These are phyloP conservation scores for Panagrolaimus sp. DNA, from an alignment of 1,140 invertebrate genomes.

Conservation along the genomic window DNA sequence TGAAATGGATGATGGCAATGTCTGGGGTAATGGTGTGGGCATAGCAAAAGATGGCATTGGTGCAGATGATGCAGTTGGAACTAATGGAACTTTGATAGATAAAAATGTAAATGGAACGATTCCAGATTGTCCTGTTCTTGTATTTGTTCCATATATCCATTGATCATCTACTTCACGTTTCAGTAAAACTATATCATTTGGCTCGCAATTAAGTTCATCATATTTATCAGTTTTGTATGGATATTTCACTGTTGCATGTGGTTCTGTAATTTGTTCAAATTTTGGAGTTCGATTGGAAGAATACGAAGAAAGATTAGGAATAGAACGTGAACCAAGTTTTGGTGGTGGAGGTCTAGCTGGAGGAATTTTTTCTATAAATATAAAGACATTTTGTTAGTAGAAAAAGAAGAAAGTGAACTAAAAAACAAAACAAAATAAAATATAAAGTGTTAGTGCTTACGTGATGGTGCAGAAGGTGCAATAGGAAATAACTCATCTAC, in stretches of 20 bases:
- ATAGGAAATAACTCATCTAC: constrained; percentile 8
- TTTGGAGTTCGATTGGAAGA: constrained; percentile 16
- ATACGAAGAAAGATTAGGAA: constrained; percentile 33
- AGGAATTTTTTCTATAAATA: no score
- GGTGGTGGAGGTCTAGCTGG: constrained; percentile 43
- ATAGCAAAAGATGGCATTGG: background rate
- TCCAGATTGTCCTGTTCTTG: constrained; percentile 34
- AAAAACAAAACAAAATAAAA: background rate
- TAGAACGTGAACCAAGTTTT: constrained; percentile 35
- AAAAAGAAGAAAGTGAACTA: background rate
- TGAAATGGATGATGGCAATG: background rate
- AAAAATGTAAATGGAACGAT: constrained; percentile 39
- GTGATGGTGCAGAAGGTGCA: background rate
- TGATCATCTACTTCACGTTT: constrained; percentile 43
- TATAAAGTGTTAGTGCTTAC: background rate
- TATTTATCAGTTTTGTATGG: constrained; percentile 36
- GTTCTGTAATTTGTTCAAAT: constrained; percentile 22
- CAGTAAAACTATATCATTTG: constrained; percentile 34
- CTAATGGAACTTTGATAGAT: constrained; percentile 42
- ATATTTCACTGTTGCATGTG: constrained; percentile 42
- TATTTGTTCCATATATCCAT: constrained; percentile 37
- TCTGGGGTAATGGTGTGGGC: background rate
- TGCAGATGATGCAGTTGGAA: constrained; percentile 22
- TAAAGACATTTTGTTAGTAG: no score
- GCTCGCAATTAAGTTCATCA: constrained; percentile 36